These are phyloP conservation scores for Quadriops clusia DNA, from an alignment of 2,888 invertebrate genomes.

Conservation along the genomic window DNA sequence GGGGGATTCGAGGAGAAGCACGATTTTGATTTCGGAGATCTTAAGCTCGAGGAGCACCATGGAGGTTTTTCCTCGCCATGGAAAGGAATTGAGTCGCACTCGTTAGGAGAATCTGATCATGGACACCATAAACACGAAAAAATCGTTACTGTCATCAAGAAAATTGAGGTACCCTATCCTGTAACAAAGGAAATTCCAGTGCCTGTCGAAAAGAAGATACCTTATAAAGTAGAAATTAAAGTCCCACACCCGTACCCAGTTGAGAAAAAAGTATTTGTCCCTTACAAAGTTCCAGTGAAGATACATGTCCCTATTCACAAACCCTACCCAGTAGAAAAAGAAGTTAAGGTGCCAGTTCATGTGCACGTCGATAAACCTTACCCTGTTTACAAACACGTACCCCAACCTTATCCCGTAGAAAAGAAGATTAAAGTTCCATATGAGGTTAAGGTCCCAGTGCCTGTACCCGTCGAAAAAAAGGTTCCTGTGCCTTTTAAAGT, in stretches of 20 bases:
- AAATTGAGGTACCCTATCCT: slow-evolving; percentile 49
- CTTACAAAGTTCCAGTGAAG: slow-evolving; percentile 50
- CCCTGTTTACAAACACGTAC: slow-evolving; percentile 58
- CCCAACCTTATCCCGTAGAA: slow-evolving; percentile 60
- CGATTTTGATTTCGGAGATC: too few species aligned
- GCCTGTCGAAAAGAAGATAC: slow-evolving; percentile 42
- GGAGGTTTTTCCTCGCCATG: too few species aligned
- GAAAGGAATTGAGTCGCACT: background rate
- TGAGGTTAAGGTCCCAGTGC: slow-evolving; percentile 54
- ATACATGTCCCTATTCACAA: slow-evolving; percentile 33
- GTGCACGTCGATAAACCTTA: slow-evolving; percentile 45
- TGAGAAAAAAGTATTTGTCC: slow-evolving; percentile 53
- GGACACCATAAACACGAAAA: slow-evolving; percentile 5
- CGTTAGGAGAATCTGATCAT: background rate
- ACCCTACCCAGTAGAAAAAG: slow-evolving; percentile 63
- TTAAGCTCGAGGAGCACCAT: slow-evolving; percentile 6
- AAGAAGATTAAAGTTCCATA: slow-evolving; percentile 54
- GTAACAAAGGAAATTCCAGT: slow-evolving; percentile 55
- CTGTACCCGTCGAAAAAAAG: slow-evolving; percentile 56
- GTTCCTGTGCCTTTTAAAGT: slow-evolving; percentile 51
- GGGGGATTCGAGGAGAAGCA: too few species aligned
- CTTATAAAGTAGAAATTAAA: slow-evolving; percentile 29
- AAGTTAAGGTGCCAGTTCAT: slow-evolving; percentile 54
- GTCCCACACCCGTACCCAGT: slow-evolving; percentile 49
- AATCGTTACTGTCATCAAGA: slow-evolving; percentile 46